These are phyloP conservation scores for Drosophila mulleri DNA, from an alignment of 2,888 invertebrate genomes.

Conservation along the genomic window DNA sequence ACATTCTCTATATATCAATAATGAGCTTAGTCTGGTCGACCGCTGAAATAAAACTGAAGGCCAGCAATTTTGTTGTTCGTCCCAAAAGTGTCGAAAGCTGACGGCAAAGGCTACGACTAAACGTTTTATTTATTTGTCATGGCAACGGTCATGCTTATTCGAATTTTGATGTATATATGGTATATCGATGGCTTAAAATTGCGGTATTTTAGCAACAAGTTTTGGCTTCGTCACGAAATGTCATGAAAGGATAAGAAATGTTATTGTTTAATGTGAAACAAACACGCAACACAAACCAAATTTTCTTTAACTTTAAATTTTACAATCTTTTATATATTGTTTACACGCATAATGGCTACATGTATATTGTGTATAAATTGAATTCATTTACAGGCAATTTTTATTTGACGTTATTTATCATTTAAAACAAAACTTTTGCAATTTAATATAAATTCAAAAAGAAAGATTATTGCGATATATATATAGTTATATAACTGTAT, in stretches of 20 bases:
- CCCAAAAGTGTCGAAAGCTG: constrained; percentile 19
- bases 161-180: background rate
- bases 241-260: constrained; percentile 28
- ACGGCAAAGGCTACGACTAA: constrained; percentile 63
- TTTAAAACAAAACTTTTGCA: constrained; percentile 30
- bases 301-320: constrained; percentile 9
- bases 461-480: constrained; percentile 19
- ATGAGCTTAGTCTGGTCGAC: background rate
- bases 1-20: constrained; percentile 44
- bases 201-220: constrained; percentile 5
- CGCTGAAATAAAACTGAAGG: constrained; percentile 5
- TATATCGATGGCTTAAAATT: background rate
- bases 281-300: constrained; percentile 30
- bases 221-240: background rate
- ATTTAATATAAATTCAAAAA: constrained; percentile 65
- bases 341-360: constrained; percentile 35
- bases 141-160: constrained; percentile 49
- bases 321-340: constrained; percentile 31
- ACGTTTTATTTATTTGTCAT: constrained; percentile 60
- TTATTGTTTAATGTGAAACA: constrained; percentile 17
- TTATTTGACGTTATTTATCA: constrained; percentile 26
- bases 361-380: constrained; percentile 38
- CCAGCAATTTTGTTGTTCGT: constrained; percentile 19
- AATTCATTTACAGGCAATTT: constrained; percentile 60
- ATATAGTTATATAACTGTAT: background rate